These are phyloP conservation scores for Aricia artaxerxes DNA, from an alignment of 2,888 invertebrate genomes.

Conservation along the genomic window DNA sequence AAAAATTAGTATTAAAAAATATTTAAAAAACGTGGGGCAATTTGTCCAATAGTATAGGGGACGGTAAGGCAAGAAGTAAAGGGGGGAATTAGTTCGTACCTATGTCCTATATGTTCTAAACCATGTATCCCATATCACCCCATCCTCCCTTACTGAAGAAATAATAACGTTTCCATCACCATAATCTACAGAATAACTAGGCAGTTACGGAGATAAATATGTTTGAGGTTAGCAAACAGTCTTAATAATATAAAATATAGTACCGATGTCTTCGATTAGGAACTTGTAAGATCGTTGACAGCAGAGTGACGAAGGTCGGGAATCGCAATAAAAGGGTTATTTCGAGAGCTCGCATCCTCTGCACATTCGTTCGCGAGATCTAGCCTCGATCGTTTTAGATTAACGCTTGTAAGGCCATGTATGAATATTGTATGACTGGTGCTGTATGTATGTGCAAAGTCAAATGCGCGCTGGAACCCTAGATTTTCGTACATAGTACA, in stretches of 20 bases:
- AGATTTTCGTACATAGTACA: too few species aligned
- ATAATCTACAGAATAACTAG: neutral
- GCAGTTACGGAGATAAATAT: conserved; percentile 5
- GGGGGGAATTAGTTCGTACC: too few species aligned
- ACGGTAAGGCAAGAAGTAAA: too few species aligned
- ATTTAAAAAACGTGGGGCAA: too few species aligned
- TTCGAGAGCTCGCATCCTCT: conserved; percentile 37
- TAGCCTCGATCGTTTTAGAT: conserved; percentile 31
- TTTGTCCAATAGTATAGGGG: too few species aligned
- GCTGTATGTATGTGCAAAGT: too few species aligned
- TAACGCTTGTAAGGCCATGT: conserved; percentile 13
- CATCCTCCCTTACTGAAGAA: too few species aligned
- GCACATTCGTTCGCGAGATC: conserved; percentile 11
- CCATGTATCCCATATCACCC: too few species aligned
- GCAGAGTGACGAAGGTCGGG: conserved; percentile 36
- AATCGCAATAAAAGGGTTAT: conserved; percentile 39
- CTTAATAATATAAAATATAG: neutral
- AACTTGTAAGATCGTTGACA: conserved; percentile 33
- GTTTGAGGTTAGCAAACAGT: conserved; percentile 1
- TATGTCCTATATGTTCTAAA: too few species aligned
- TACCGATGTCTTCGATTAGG: conserved; percentile 6
- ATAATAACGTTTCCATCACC: neutral
- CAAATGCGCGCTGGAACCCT: too few species aligned
- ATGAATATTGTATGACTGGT: neutral
- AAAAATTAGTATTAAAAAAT: neutral